Percentiles rank a stretch among this genome's conserved stretches.
Conservation (phyloP, 2,797 vertebrate genomes). For the Hozukius guyotensis region DNA sequence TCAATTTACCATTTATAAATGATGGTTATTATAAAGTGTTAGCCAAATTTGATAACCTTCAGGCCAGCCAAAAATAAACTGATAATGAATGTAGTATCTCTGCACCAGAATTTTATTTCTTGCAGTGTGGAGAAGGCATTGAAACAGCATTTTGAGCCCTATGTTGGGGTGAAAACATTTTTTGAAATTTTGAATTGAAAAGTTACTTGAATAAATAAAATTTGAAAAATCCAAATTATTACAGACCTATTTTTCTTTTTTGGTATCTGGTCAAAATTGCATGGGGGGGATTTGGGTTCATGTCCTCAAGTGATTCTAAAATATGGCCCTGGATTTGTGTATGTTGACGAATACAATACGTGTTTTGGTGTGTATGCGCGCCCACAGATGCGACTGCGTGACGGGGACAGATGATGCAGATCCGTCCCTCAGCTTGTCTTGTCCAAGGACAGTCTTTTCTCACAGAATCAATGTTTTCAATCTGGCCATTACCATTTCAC, state of each 20-base stretch:
- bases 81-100: neutral
- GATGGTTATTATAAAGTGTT: too few relatives aligned
- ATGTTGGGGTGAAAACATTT: neutral
- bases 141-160: neutral
- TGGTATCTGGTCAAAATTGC: neutral
- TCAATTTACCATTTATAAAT: too few relatives aligned
- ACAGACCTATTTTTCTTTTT: neutral
- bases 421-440: neutral
- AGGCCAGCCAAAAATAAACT: neutral
- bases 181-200: neutral
- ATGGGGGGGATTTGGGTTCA: neutral
- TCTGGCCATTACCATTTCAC: constrained; percentile 51
- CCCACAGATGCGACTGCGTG: neutral
- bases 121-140: neutral
- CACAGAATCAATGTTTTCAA: constrained; percentile 58
- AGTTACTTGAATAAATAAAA: neutral
- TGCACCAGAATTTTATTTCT: too few relatives aligned
- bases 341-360: too few relatives aligned
- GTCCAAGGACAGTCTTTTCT: constrained; percentile 51
- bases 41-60: neutral
- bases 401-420: neutral
- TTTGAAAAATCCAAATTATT: neutral
- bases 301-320: neutral
- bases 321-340: neutral
- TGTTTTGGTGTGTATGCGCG: neutral